These are phyloP conservation scores for Vanessa atalanta DNA, from an alignment of 1,140 invertebrate species.

Conservation along the genomic window DNA sequence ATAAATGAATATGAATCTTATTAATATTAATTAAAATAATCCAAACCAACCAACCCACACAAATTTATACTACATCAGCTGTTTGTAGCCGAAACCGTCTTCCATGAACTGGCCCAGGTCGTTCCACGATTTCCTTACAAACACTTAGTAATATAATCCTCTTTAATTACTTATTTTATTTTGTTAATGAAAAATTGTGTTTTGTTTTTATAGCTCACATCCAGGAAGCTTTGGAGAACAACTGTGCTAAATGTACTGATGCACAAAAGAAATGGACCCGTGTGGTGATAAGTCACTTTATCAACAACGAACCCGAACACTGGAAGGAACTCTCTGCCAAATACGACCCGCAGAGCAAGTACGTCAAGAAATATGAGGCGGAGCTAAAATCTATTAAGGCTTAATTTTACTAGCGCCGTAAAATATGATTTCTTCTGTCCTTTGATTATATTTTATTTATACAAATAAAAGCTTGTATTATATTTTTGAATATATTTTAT, in stretches of 20 bases:
- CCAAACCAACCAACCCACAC: no score
- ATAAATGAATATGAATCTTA: no score
- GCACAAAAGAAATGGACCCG: slow-evolving; percentile 80
- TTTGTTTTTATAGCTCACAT: slow-evolving; percentile 65
- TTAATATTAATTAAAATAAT: no score
- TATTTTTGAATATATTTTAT: no score
- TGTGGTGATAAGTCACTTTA: slow-evolving; percentile 80
- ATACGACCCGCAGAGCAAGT: slow-evolving; percentile 83
- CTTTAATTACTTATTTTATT: no score
- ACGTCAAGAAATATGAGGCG: slow-evolving; percentile 81
- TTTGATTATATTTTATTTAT: neutral
- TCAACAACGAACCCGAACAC: slow-evolving; percentile 81
- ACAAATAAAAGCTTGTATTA: neutral
- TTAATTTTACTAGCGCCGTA: neutral
- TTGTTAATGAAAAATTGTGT: neutral
- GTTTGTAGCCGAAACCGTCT: no score
- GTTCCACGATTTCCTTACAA: no score
- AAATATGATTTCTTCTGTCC: no score
- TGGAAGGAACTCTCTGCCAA: slow-evolving; percentile 83
- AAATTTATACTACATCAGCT: no score
- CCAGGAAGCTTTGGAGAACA: slow-evolving; percentile 83
- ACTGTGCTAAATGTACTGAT: slow-evolving; percentile 83
- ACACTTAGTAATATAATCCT: no score
- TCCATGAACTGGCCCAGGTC: no score
- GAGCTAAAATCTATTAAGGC: slow-evolving; percentile 49